Conservation (phyloP, 2,888 invertebrate genomes). For the Nipponacmea schrenckii region DNA sequence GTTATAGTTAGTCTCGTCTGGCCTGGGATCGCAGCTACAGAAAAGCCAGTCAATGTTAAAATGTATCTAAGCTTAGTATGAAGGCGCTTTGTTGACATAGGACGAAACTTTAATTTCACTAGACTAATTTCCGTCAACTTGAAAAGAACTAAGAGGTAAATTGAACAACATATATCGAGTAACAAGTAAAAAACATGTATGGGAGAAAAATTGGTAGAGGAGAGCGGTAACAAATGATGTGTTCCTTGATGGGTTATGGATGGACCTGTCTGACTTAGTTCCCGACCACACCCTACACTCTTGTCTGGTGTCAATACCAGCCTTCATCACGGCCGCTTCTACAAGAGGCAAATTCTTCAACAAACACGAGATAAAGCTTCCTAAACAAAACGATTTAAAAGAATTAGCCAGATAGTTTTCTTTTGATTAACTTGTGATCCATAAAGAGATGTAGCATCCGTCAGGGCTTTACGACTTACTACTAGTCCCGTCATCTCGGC, state of each 20-base stretch:
- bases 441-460: not conserved
- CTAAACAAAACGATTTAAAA: not conserved
- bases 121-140: slow-evolving; percentile 19
- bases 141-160: slow-evolving; percentile 19
- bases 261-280: not conserved
- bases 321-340: too few relatives aligned
- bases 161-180: slow-evolving; percentile 3
- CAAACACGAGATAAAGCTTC: not conserved
- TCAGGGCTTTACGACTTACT: not conserved
- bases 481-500: not conserved
- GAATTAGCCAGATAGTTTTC: slow-evolving; percentile 5
- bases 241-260: not conserved
- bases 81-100: slow-evolving; percentile 15
- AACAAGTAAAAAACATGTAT: not conserved
- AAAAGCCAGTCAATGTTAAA: slow-evolving; percentile 7
- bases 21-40: not conserved
- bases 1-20: not conserved
- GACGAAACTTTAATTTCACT: slow-evolving; percentile 15
- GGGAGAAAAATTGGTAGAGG: slow-evolving; percentile 6
- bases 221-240: too few relatives aligned
- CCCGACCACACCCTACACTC: not conserved
- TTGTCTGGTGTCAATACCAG: too few relatives aligned
- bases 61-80: slow-evolving; percentile 16
- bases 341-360: not conserved
- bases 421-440: slow-evolving; percentile 3